phyloP scores from a whole-genome alignment of 2,113 vertebrate species.

The Lynx canadensis region DNA sequence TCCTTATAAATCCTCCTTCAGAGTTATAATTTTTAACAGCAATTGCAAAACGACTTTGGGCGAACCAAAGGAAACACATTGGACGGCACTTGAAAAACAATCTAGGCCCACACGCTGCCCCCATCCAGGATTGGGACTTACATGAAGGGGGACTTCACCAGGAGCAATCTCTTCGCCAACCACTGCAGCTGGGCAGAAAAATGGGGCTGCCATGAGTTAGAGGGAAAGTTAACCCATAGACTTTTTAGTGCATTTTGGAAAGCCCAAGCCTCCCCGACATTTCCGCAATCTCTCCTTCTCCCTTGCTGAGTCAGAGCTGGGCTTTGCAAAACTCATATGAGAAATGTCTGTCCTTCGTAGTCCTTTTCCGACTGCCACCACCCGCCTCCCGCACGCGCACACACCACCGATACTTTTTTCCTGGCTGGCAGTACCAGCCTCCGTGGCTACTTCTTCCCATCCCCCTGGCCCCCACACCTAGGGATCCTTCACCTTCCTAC shows the following conservation, averaged over 20 bases:
- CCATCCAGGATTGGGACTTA: too few relatives aligned
- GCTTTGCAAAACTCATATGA: background rate
- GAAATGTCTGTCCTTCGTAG: background rate
- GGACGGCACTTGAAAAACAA: background rate
- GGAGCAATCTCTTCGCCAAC: background rate
- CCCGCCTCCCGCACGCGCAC: fast-evolving
- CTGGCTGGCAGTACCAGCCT: background rate
- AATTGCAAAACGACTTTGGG: background rate
- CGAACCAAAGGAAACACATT: background rate
- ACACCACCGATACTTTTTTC: background rate
- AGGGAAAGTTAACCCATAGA: background rate
- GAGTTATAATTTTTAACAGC: background rate
- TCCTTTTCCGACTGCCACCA: background rate
- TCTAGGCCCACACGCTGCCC: background rate
- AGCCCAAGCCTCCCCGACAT: background rate
- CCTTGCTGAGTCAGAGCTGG: background rate
- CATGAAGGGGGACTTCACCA: too few relatives aligned
- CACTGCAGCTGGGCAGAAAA: background rate
- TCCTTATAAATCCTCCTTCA: background rate
- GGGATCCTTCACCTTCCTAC: too few relatives aligned
- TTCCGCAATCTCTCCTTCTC: background rate
- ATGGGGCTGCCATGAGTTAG: background rate
- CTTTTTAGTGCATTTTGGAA: background rate
- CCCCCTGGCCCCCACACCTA: background rate
- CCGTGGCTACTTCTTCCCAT: background rate